Percentiles rank a stretch among this genome's conserved stretches.
These are phyloP conservation scores for Nerophis lumbriciformis DNA, from an alignment of 2,113 vertebrate genomes.

Conservation along the genomic window DNA sequence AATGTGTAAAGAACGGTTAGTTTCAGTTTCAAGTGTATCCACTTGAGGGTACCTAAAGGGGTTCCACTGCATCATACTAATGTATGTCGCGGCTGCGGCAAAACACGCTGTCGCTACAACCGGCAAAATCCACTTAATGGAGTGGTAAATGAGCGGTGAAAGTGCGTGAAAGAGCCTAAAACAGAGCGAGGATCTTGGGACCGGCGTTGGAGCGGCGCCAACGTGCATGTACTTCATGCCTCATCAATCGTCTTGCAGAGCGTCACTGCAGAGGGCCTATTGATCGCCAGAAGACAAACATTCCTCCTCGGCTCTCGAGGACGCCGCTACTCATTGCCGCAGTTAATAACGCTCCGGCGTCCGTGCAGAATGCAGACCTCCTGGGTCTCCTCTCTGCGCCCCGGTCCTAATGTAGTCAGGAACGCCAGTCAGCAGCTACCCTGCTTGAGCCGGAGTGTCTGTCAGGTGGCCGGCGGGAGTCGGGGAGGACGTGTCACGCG, in stretches of 20 bases:
- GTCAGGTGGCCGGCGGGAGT: conserved; percentile 1
- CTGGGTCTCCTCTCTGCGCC: not conserved
- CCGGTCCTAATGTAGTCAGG: not conserved
- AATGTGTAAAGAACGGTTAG: too few relatives aligned
- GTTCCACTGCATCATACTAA: too few relatives aligned
- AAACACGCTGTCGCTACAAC: too few relatives aligned
- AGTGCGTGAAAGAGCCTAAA: conserved; percentile 10
- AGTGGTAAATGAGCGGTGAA: not conserved
- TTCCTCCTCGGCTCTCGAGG: not conserved
- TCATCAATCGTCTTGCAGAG: not conserved
- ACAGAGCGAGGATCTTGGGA: conserved; percentile 13
- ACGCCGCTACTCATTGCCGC: not conserved
- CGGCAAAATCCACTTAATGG: too few relatives aligned
- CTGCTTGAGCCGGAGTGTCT: not conserved
- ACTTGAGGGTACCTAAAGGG: too few relatives aligned
- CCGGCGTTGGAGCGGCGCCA: conserved; percentile 28
- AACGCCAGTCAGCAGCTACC: not conserved
- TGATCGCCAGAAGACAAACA: not conserved
- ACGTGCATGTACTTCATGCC: conserved; percentile 54
- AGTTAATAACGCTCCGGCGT: not conserved
- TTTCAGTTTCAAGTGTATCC: too few relatives aligned
- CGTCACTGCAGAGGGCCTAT: not conserved
- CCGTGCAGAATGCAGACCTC: not conserved
- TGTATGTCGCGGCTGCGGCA: too few relatives aligned
- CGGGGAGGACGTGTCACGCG: not conserved